phyloP scores from a whole-genome alignment of 2,113 vertebrate species.

The Odocoileus virginianus region DNA sequence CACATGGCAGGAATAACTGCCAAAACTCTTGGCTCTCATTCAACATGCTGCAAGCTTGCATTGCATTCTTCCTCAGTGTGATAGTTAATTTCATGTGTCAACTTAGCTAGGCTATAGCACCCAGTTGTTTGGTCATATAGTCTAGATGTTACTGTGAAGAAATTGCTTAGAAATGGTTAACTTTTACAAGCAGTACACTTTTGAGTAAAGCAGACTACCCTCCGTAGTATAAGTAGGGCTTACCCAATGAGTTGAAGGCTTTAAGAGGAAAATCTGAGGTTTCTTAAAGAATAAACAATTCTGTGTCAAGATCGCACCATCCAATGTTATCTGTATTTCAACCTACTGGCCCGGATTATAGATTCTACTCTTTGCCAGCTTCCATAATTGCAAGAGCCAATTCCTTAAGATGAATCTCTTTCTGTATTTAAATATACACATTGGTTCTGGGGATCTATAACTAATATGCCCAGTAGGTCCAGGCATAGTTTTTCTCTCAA shows the following conservation, averaged over 20 bases:
- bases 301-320: background rate
- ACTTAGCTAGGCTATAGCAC: background rate
- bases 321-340: background rate
- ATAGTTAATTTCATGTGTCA: background rate
- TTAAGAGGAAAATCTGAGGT: background rate
- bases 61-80: background rate
- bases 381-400: background rate
- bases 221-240: background rate
- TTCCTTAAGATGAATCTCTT: background rate
- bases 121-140: background rate
- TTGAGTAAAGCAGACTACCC: background rate
- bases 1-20: background rate
- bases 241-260: background rate
- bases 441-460: background rate
- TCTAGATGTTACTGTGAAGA: background rate
- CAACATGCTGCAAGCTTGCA: accelerated
- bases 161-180: background rate
- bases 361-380: background rate
- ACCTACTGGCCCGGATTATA: background rate
- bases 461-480: background rate
- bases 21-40: background rate
- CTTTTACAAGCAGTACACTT: background rate
- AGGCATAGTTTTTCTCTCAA: background rate
- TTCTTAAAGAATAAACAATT: background rate
- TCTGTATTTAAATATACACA: background rate